Evolutionary conservation across 2,113 vertebrate species (phyloP).

Genomic region (Actenoides lindsayi): DNA sequence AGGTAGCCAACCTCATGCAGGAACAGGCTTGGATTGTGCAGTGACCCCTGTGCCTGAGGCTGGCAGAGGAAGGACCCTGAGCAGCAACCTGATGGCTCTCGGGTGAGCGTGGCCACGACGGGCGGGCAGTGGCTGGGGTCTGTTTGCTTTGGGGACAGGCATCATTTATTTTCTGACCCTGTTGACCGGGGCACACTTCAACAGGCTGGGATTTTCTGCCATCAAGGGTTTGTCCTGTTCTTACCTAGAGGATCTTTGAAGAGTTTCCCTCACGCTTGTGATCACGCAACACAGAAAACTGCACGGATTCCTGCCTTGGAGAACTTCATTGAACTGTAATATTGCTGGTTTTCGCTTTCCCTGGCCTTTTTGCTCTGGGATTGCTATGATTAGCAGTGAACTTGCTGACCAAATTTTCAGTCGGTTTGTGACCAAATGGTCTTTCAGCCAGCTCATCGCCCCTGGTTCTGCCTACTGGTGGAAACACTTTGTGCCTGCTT

Average conservation of each 20-base stretch:
- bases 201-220: no score
- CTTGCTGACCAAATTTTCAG: neutral
- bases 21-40: no score
- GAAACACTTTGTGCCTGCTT: neutral
- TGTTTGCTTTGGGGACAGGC: neutral
- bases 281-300: neutral
- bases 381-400: neutral
- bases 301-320: neutral
- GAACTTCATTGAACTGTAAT: neutral
- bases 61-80: no score
- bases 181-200: neutral
- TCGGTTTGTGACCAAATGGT: neutral
- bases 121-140: accelerated
- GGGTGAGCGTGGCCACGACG: accelerated
- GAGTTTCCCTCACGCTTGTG: neutral
- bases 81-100: no score
- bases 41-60: no score
- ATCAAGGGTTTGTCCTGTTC: neutral
- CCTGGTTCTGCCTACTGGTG: neutral
- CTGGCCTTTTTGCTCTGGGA: neutral
- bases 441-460: neutral
- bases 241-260: neutral
- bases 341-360: neutral
- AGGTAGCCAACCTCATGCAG: accelerated
- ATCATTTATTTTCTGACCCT: neutral